Percentiles rank a stretch among this genome's conserved stretches.
These are phyloP conservation scores for Acheta domesticus DNA, from an alignment of 2,888 invertebrate species.

Conservation along the genomic window DNA sequence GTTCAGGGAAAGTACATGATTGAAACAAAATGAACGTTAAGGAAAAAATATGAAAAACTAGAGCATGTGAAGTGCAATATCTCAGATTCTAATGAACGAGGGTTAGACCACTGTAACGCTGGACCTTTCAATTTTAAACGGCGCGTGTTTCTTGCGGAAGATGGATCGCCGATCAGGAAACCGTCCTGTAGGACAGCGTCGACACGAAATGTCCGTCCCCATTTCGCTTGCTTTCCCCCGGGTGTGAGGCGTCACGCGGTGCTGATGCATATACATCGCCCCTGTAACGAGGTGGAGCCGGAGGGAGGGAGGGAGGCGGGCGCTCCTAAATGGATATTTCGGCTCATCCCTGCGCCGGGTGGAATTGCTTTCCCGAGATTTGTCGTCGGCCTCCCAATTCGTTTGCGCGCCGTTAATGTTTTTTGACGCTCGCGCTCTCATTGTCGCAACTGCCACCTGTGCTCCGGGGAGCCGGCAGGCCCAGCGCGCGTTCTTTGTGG, in stretches of 20 bases:
- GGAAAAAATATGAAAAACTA: too few relatives aligned
- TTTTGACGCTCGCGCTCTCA: not conserved
- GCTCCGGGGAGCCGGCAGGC: not conserved
- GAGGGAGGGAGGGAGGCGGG: not conserved
- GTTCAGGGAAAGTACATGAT: too few relatives aligned
- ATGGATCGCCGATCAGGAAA: too few relatives aligned
- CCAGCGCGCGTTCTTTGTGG: not conserved
- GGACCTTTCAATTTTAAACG: too few relatives aligned
- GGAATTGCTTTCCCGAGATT: constrained; percentile 5
- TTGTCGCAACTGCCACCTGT: not conserved
- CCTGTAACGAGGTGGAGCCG: not conserved
- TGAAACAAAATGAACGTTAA: too few relatives aligned
- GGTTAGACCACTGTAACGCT: too few relatives aligned
- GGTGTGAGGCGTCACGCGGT: not conserved
- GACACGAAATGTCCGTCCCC: not conserved
- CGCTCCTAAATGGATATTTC: constrained; percentile 18
- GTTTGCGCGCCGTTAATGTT: not conserved
- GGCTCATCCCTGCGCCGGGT: not conserved
- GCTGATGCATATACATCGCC: not conserved
- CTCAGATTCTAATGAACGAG: too few relatives aligned
- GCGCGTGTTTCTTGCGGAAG: too few relatives aligned
- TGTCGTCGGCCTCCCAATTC: not conserved
- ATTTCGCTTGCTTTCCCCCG: not conserved
- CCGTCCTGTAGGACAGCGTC: not conserved
- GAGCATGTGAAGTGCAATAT: too few relatives aligned